phyloP scores from a whole-genome alignment of 2,797 vertebrate genomes.

The Glossophaga mutica region DNA sequence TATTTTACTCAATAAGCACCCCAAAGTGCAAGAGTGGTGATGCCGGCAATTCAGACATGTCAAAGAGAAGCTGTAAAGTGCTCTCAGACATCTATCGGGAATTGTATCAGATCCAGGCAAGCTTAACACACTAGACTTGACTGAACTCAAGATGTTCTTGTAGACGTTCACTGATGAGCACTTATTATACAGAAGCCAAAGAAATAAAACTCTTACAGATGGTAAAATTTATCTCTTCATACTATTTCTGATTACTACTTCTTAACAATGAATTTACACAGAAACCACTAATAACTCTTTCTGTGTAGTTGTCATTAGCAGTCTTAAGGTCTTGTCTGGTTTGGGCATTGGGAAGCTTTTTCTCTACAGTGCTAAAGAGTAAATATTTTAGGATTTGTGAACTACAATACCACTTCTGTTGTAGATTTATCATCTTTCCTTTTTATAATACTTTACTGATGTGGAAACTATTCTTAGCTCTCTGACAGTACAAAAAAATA shows the following conservation, averaged over 20 bases:
- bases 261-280: neutral
- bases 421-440: neutral
- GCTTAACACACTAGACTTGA: neutral
- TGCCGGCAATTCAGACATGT: neutral
- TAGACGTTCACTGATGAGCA: neutral
- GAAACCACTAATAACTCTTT: neutral
- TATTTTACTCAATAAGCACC: neutral
- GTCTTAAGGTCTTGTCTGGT: neutral
- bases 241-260: neutral
- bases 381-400: neutral
- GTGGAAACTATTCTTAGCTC: neutral
- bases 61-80: neutral
- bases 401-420: neutral
- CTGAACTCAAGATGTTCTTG: neutral
- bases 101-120: neutral
- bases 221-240: neutral
- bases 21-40: neutral
- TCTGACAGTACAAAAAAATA: neutral
- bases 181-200: neutral
- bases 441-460: neutral
- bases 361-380: neutral
- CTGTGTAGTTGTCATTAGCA: neutral
- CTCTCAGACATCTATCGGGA: neutral
- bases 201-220: neutral
- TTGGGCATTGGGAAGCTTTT: neutral